A percentile compares a stretch with the other conserved stretches of the same genome.
Evolutionary conservation across 2,797 vertebrate species (phyloP).

Genomic region (Paratrypauchen microcephalus): DNA sequence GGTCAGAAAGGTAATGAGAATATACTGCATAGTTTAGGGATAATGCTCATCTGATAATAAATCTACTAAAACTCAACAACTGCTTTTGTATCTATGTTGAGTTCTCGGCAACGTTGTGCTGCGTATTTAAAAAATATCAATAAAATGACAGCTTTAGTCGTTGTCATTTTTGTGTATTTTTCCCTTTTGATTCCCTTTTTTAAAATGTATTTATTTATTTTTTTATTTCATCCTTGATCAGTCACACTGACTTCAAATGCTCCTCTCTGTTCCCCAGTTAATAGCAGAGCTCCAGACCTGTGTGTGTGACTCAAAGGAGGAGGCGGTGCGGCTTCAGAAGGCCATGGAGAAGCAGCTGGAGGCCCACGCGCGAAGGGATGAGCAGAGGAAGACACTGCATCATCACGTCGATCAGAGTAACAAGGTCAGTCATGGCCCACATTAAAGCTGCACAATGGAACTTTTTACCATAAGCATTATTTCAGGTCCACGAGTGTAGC

Average conservation of each 20-base stretch:
- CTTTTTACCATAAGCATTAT: background rate
- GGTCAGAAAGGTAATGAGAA: no score
- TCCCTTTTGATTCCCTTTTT: background rate
- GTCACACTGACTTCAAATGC: background rate
- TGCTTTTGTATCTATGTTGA: background rate
- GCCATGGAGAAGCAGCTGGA: slow-evolving; percentile 79
- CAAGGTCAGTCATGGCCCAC: slow-evolving; percentile 58
- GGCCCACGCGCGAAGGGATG: slow-evolving; percentile 77
- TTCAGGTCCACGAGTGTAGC: no score
- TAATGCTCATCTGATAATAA: no score
- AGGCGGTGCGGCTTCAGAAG: slow-evolving; percentile 79
- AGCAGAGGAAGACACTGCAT: slow-evolving; percentile 83
- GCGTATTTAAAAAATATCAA: background rate
- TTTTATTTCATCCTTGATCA: background rate
- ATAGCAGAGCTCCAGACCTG: slow-evolving; percentile 85
- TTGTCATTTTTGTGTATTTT: background rate
- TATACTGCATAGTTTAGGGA: no score
- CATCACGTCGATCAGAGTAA: slow-evolving; percentile 64
- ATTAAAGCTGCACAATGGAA: background rate
- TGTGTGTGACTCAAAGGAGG: slow-evolving; percentile 80
- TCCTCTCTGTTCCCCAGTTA: slow-evolving; percentile 66
- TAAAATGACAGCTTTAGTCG: background rate
- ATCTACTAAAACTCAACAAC: no score
- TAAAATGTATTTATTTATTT: background rate
- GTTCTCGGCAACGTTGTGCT: background rate